Percentiles rank a stretch among this genome's conserved stretches.
These are phyloP conservation scores for Brachionus plicatilis DNA, from an alignment of 1,140 invertebrate genomes.

Conservation along the genomic window DNA sequence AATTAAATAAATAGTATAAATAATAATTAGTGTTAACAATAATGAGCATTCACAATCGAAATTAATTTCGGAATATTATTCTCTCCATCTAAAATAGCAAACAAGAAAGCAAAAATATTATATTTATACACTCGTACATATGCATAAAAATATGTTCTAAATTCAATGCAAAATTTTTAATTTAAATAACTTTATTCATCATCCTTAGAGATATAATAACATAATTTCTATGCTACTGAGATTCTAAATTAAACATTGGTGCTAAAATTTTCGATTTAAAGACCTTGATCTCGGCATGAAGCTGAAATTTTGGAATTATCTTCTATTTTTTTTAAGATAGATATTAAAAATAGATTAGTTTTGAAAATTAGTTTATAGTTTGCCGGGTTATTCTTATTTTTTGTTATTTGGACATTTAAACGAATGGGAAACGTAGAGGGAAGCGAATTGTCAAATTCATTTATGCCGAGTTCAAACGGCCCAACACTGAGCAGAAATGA, in stretches of 20 bases:
- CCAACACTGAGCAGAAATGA: constrained; percentile 35
- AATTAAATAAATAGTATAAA: constrained; percentile 35
- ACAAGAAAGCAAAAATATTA: not conserved
- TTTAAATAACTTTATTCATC: not conserved
- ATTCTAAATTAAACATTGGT: not conserved
- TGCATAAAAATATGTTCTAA: not conserved
- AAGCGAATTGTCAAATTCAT: not conserved
- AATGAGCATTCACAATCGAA: constrained; percentile 9
- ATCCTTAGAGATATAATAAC: not conserved
- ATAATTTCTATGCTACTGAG: not conserved
- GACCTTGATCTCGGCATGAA: not conserved
- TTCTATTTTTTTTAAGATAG: not conserved
- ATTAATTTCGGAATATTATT: constrained; percentile 5
- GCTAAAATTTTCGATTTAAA: not conserved
- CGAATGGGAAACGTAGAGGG: constrained; percentile 29
- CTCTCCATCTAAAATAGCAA: not conserved
- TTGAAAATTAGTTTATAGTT: constrained; percentile 9
- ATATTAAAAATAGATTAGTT: constrained; percentile 32
- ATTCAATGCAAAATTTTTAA: not conserved
- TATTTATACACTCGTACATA: constrained; percentile 12
- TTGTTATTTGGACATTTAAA: not conserved
- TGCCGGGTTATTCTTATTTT: not conserved
- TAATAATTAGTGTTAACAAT: constrained; percentile 25
- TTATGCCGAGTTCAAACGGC: constrained; percentile 18
- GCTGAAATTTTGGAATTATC: not conserved